Base-by-base conservation (phyloP, 2,888 invertebrate genomes). In the Mesodorylaimus sp. region DNA sequence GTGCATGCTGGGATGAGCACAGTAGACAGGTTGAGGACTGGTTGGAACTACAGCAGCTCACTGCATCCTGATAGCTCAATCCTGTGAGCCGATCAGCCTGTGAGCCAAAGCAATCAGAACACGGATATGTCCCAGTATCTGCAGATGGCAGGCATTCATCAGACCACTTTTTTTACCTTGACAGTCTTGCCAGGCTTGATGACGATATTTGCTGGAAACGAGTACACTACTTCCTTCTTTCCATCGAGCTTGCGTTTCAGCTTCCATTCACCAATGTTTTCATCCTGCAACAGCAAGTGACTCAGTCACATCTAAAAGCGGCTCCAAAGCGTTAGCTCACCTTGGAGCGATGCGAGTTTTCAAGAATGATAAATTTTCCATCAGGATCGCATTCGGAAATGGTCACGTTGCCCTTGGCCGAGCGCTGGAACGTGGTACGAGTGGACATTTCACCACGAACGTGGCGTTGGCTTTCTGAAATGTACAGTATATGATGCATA, bases 361-460 rank as follows among this genome's bases (percentile, higher is more conserved):
- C 72, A 23, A 72, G 53, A n/a, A 61, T 56, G 54, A 72, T 64
- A 58, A 59, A 72, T 53, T 68, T 67, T 27, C 70, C 72, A 54
- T 68, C 67, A 3, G 69, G 66, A 52, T 64, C 60, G 52, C 68
- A 69, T 54, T 72, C 71, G 23, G 64, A 54, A 51, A 71, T 68
- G 47, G 66, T 61, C 42, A 72, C 61, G 25, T 69, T 67, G 27
- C 70, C 71, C 53, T 70, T 71, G 47, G 73, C 71, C 29, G 68
- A 69, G 50, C 73, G 62, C 60, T 72, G 72, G 66, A 71, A 73
- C 10, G 73, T 73, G 1, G 73, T 73, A 59, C 71, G 73, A 43
- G 72, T 71, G 43, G 64, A 68, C 59, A 68, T 67, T 55, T 70
- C 70, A 1, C 69, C 52, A 27, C 25, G 29, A 38, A 39, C 42